phyloP scores from a whole-genome alignment of 2,888 invertebrate genomes.

The Drosophila subsilvestris region DNA sequence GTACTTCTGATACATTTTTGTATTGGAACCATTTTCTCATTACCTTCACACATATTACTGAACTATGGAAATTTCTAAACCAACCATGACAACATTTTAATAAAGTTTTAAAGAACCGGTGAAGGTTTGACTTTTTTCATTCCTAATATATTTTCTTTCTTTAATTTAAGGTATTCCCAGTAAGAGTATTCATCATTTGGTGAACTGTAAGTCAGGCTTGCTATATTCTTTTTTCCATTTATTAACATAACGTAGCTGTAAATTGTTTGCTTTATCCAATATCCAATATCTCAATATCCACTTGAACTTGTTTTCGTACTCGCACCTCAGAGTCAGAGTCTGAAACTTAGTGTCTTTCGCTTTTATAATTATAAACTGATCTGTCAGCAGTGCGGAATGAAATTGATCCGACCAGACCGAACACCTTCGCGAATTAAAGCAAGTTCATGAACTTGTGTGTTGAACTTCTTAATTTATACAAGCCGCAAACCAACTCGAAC shows the following conservation, averaged over 20 bases:
- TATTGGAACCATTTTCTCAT: no score
- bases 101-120: no score
- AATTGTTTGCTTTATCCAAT: slow-evolving; percentile 78
- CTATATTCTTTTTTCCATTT: no score
- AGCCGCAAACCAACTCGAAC: slow-evolving; percentile 65
- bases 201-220: no score
- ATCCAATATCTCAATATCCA: slow-evolving; percentile 77
- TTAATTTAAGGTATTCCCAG: neutral
- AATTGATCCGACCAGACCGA: slow-evolving; percentile 22
- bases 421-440: slow-evolving; percentile 64
- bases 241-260: slow-evolving; percentile 73
- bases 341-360: slow-evolving; percentile 47
- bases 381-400: slow-evolving; percentile 63
- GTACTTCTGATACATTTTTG: no score
- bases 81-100: no score
- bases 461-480: slow-evolving; percentile 68
- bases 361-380: slow-evolving; percentile 77
- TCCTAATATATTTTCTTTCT: neutral
- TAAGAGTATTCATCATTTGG: slow-evolving; percentile 16
- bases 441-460: slow-evolving; percentile 81
- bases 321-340: slow-evolving; percentile 52
- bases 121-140: neutral
- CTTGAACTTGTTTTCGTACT: slow-evolving; percentile 65
- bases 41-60: no score
- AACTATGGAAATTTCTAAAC: no score